A percentile compares a stretch with the other conserved stretches of the same genome.
Evolutionary conservation across 1,140 invertebrate species (phyloP).

Genomic region (Pogonognathellus flavescens): DNA sequence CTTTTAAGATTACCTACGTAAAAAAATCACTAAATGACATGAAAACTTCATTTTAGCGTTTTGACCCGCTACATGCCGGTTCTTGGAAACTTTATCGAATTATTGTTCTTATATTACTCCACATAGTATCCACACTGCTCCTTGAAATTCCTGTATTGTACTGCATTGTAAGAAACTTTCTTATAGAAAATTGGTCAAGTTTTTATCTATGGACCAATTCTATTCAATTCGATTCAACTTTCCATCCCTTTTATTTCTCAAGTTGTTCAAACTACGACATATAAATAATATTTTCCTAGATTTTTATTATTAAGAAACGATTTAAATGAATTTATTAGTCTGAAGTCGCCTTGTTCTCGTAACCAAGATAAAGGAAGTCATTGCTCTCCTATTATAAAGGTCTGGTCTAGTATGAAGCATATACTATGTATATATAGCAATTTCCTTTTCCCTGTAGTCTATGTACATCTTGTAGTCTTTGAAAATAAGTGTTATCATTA

Average conservation of each 20-base stretch:
- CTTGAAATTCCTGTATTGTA: conserved; percentile 15
- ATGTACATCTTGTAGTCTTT: too few relatives aligned
- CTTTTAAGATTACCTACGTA: too few relatives aligned
- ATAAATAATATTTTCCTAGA: conserved; percentile 17
- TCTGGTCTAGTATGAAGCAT: background rate
- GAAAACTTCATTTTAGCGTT: too few relatives aligned
- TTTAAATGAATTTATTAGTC: conserved; percentile 41
- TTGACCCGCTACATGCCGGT: too few relatives aligned
- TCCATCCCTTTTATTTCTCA: background rate
- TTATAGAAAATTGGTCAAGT: conserved; percentile 31
- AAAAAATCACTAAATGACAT: too few relatives aligned
- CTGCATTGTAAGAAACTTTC: background rate
- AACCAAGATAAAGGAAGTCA: conserved; percentile 16
- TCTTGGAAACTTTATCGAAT: background rate
- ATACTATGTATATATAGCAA: too few relatives aligned
- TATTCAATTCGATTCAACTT: conserved; percentile 11
- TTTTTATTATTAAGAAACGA: conserved; percentile 43
- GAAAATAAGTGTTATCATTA: too few relatives aligned
- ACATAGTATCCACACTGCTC: background rate
- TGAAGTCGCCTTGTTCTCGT: conserved; percentile 1
- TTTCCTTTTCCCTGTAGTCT: too few relatives aligned
- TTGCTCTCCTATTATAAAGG: conserved; percentile 11
- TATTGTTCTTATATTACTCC: background rate
- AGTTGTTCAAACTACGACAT: background rate
- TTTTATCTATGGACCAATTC: conserved; percentile 43